Percentiles rank a stretch among this genome's conserved stretches.
Evolutionary conservation across 2,888 invertebrate genomes (phyloP).

Genomic region (Sminthurides aquaticus): DNA sequence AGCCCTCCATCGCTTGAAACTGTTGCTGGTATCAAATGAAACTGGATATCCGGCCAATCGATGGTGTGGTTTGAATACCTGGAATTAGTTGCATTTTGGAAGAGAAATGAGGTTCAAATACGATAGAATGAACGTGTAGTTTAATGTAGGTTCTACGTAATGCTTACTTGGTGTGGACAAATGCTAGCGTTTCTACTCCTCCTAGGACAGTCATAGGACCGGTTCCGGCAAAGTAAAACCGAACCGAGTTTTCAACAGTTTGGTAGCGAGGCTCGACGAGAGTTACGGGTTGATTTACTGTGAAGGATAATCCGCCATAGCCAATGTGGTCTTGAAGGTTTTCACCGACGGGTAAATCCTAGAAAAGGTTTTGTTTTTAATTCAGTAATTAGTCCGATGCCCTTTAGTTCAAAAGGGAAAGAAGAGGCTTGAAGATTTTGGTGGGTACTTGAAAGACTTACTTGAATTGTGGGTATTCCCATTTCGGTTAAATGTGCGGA

Average conservation of each 20-base stretch:
- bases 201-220: constrained; percentile 76
- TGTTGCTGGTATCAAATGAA: constrained; percentile 79
- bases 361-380: too few species aligned
- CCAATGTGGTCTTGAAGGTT: constrained; percentile 87
- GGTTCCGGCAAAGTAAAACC: constrained; percentile 71
- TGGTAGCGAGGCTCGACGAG: constrained; percentile 72
- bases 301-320: constrained; percentile 60
- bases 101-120: background rate
- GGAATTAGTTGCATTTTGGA: background rate
- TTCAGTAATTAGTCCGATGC: too few species aligned
- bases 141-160: background rate
- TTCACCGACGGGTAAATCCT: constrained; percentile 72
- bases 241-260: constrained; percentile 68
- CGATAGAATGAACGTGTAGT: too few species aligned
- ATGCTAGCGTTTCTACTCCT: constrained; percentile 81
- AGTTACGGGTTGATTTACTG: constrained; percentile 68
- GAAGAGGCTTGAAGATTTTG: too few species aligned
- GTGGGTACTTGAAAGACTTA: constrained; percentile 48
- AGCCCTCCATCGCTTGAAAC: constrained; percentile 79
- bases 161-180: constrained; percentile 75
- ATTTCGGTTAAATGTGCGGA: constrained; percentile 43
- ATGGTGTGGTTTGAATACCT: constrained; percentile 56
- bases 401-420: too few species aligned
- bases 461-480: constrained; percentile 47
- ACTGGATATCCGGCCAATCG: constrained; percentile 82